phyloP scores from a whole-genome alignment of 2,797 vertebrate genomes.

The Pempheris klunzingeri region DNA sequence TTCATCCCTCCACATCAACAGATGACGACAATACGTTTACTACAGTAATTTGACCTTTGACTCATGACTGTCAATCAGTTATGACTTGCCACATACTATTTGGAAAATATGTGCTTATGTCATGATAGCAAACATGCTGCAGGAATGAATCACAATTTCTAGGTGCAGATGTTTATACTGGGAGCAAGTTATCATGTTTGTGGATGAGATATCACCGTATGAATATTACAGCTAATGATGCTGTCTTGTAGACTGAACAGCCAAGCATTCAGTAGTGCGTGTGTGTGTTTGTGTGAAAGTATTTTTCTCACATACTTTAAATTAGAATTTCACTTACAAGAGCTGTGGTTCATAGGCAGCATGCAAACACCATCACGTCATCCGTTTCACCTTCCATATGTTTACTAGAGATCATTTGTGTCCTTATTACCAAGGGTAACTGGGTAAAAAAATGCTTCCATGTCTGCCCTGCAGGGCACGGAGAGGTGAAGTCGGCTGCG shows the following conservation, averaged over 20 bases:
- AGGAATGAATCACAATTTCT: not conserved
- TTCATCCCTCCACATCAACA: slow-evolving; percentile 17
- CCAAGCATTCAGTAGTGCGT: not conserved
- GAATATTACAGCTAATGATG: slow-evolving; percentile 1
- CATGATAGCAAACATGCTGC: not conserved
- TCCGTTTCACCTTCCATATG: not conserved
- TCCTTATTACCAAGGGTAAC: slow-evolving; percentile 28
- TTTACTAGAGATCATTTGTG: slow-evolving; percentile 7
- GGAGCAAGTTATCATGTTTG: not conserved
- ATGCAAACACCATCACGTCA: not conserved
- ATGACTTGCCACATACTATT: not conserved
- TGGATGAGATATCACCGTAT: not conserved
- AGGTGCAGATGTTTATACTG: not conserved
- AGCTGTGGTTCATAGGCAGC: not conserved
- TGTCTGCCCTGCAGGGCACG: slow-evolving; percentile 28
- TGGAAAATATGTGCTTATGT: not conserved
- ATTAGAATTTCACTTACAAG: slow-evolving; percentile 16
- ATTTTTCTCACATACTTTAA: slow-evolving; percentile 32
- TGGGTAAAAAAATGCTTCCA: slow-evolving; percentile 33
- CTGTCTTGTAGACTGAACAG: not conserved
- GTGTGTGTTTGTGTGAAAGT: slow-evolving; percentile 18
- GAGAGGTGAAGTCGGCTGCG: not conserved
- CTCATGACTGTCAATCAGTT: slow-evolving; percentile 22
- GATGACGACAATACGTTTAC: slow-evolving; percentile 18
- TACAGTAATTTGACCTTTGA: slow-evolving; percentile 47